Evolutionary conservation across 2,888 invertebrate genomes (phyloP), one percentile per base, ranked within the genome.

Genomic region (Spodoptera picta): DNA sequence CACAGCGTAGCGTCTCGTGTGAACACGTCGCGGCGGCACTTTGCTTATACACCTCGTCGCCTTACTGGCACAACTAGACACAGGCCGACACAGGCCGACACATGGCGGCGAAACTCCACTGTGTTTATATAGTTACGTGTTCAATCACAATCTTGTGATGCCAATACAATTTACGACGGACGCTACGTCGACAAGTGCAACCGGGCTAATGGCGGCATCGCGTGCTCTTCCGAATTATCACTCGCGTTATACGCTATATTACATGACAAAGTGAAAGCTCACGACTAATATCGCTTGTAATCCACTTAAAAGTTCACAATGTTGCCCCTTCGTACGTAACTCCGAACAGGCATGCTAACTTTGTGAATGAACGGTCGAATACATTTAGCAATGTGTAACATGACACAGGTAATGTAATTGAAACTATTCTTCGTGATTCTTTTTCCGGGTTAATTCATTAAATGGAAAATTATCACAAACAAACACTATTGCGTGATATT

Each of bases 251-350:
- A 84, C 83, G 79, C 81, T 80, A 81, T 87, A 85, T 87, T 87
- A 88, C 86, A 84, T 82, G 77, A 79, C 82, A 70, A 79, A 87
- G 88, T 87, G 87, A 90, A 90, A 89, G 86, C 87, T 77, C 69
- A 80, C 81, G 82, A 82, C 87, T 89, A 88, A 88, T 87, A 85
- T 81, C 78, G 81, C 85, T 86, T 84, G 88, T 91, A 90, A 91
- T 90, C 87, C 90, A 90, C 87, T 90, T 88, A 88, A 89, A 90
- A 88, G 82, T 86, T 86, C 82, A 84, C 85, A 85, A 80, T 77
- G 77, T 72, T 79, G 68, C 70, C 75, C 60, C 63, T 60, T 60
- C 50, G 56, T 69, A 65, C 65, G 66, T 67, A 73, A 77, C 70
- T 73, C 52, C 74, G 56, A 61, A 60, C 67, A 65, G 75, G 69